Conservation (phyloP, 2,797 vertebrate species). For the Lagorchestes hirsutus region DNA sequence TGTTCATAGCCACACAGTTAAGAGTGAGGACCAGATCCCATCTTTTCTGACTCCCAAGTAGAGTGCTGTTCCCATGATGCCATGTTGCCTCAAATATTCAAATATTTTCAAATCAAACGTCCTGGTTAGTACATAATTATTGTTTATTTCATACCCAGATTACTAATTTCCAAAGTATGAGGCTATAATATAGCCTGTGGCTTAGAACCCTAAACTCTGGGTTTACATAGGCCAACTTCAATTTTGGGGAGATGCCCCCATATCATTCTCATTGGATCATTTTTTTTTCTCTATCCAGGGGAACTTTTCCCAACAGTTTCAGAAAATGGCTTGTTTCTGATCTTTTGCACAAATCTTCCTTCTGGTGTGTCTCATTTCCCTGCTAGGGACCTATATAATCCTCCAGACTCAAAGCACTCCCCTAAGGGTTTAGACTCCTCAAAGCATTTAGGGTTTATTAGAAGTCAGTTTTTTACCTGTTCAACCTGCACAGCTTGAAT, state of each 20-base stretch:
- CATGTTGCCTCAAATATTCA: not conserved
- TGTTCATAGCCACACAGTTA: not conserved
- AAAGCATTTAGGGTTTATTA: not conserved
- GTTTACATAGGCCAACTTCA: not conserved
- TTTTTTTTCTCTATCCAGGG: not conserved
- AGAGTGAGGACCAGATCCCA: not conserved
- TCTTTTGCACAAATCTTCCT: not conserved
- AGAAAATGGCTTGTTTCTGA: not conserved
- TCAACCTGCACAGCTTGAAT: not conserved
- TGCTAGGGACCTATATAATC: not conserved
- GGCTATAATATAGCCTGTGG: not conserved
- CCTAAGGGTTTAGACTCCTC: not conserved
- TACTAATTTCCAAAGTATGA: not conserved
- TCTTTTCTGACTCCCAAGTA: not conserved
- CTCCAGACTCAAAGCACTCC: not conserved
- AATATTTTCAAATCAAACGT: not conserved
- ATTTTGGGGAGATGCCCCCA: not conserved
- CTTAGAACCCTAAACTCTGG: not conserved
- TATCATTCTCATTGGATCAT: not conserved
- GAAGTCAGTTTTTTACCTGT: not conserved
- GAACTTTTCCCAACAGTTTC: not conserved
- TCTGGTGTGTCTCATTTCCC: not conserved
- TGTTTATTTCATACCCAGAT: not conserved
- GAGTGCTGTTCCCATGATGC: not conserved
- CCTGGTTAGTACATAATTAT: not conserved